Conservation (phyloP, 2,113 vertebrate genomes). For the Turdus rufiventris region DNA sequence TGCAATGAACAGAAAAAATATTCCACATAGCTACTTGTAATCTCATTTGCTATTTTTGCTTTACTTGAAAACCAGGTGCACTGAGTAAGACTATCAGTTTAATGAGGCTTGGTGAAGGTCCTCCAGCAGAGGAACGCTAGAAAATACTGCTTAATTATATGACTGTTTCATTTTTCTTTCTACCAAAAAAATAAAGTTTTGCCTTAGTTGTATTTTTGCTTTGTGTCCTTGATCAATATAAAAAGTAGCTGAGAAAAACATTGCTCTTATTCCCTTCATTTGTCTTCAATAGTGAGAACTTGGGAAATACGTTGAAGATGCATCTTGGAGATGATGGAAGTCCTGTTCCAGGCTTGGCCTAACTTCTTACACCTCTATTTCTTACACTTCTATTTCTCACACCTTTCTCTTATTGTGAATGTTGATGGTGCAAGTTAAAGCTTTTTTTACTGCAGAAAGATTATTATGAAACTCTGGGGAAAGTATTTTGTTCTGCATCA, state of each 20-base stretch:
- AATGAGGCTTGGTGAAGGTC: neutral
- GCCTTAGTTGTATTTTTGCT: slow-evolving; percentile 53
- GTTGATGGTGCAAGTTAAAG: neutral
- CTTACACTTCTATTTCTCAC: neutral
- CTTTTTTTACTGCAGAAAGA: neutral
- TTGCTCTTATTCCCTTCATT: neutral
- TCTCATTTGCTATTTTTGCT: neutral
- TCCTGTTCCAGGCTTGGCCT: neutral
- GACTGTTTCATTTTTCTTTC: slow-evolving; percentile 62
- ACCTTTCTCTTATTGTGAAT: neutral
- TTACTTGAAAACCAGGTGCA: slow-evolving; percentile 23
- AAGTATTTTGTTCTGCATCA: neutral
- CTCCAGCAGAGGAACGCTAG: neutral
- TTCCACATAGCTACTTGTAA: neutral
- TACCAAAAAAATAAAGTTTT: slow-evolving; percentile 67
- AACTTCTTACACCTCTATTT: neutral
- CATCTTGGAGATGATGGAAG: neutral
- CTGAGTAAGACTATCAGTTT: neutral
- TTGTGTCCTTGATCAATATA: neutral
- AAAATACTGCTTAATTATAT: slow-evolving; percentile 36
- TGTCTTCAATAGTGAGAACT: neutral
- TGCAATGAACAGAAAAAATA: neutral
- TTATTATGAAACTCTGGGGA: neutral
- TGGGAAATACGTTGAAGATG: neutral
- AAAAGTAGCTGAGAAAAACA: neutral